A percentile compares a stretch with the other conserved stretches of the same genome.
Evolutionary conservation across 2,113 vertebrate species (phyloP).

Genomic region (Diadophis punctatus): DNA sequence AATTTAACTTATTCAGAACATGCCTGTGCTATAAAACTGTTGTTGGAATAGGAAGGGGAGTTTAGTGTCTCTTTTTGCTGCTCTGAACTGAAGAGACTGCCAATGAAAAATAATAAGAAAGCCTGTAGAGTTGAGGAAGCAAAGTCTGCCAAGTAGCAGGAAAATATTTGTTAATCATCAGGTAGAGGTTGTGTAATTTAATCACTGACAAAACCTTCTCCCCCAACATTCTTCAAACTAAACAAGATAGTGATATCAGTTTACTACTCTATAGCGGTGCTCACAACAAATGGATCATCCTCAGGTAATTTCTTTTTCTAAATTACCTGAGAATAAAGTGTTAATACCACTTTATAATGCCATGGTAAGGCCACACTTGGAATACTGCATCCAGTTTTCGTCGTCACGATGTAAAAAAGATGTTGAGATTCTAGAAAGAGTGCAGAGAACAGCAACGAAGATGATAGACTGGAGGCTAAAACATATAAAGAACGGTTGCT

Average conservation of each 20-base stretch:
- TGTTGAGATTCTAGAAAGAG: too few relatives aligned
- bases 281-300: background rate
- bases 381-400: too few relatives aligned
- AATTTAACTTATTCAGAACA: background rate
- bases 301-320: background rate
- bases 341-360: too few relatives aligned
- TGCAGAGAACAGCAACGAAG: too few relatives aligned
- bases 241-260: background rate
- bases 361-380: too few relatives aligned
- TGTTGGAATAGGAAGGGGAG: background rate
- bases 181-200: background rate
- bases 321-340: background rate
- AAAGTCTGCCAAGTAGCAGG: background rate
- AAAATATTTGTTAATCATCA: background rate
- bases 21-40: background rate
- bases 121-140: background rate
- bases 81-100: background rate
- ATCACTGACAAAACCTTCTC: background rate
- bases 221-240: background rate
- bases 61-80: slow-evolving; percentile 11
- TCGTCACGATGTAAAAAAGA: too few relatives aligned
- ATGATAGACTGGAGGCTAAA: too few relatives aligned
- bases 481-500: too few relatives aligned
- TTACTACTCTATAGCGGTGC: background rate
- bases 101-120: background rate